phyloP scores from a whole-genome alignment of 2,113 vertebrate genomes.

The Pao palembangensis region DNA sequence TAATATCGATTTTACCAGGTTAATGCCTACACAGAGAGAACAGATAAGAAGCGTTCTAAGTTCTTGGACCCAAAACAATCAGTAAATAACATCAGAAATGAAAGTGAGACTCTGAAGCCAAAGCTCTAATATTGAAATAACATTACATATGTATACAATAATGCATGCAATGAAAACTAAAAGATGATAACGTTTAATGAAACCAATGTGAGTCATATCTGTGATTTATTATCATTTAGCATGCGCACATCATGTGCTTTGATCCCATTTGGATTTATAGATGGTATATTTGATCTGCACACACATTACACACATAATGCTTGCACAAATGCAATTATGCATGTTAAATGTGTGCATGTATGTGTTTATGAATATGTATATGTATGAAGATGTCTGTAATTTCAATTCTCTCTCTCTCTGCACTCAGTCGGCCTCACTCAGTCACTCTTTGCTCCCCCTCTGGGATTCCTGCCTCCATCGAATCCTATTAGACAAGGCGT shows the following conservation, averaged over 20 bases:
- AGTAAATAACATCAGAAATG: no score
- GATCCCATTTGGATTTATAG: no score
- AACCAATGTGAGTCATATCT: not conserved
- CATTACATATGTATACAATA: no score
- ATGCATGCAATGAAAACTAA: no score
- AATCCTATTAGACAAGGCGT: conserved; percentile 44
- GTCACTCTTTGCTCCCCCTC: conserved; percentile 8
- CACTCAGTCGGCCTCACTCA: not conserved
- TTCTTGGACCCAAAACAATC: no score
- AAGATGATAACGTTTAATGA: no score
- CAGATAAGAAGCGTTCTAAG: no score
- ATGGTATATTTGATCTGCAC: no score
- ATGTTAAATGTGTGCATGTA: not conserved
- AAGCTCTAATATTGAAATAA: no score
- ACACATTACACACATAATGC: not conserved
- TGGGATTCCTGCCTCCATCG: conserved; percentile 39
- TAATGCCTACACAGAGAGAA: no score
- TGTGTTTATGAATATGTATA: not conserved
- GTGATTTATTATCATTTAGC: not conserved
- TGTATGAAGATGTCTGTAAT: conserved; percentile 7
- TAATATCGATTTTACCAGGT: no score
- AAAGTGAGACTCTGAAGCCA: no score
- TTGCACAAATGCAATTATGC: conserved; percentile 5
- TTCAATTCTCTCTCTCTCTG: not conserved
- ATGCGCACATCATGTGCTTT: not conserved